A percentile compares a stretch with the other conserved stretches of the same genome.
These are phyloP conservation scores for Zaprionus taronus DNA, from an alignment of 1,140 invertebrate genomes.

Conservation along the genomic window DNA sequence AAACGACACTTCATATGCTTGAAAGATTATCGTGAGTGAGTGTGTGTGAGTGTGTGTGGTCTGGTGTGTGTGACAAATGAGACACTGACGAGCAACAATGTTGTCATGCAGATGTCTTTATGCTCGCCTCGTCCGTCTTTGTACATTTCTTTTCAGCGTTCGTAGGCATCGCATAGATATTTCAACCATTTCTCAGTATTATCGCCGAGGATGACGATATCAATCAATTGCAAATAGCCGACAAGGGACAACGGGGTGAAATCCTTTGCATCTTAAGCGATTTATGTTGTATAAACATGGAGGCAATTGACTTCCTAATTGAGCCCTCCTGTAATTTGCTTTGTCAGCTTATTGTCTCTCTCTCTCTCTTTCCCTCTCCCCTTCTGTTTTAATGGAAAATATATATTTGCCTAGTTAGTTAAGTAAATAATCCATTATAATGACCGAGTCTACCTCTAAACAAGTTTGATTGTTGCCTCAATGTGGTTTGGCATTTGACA, in stretches of 20 bases:
- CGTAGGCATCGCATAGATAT: neutral
- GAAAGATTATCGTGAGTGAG: constrained; percentile 16
- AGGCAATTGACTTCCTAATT: constrained; percentile 60
- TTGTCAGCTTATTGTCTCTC: constrained; percentile 4
- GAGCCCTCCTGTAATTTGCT: constrained; percentile 18
- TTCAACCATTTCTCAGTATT: constrained; percentile 1
- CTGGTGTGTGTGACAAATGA: constrained; percentile 58
- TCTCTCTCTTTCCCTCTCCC: neutral
- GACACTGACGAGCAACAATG: constrained; percentile 68
- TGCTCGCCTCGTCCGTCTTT: constrained; percentile 17
- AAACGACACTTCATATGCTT: constrained; percentile 36
- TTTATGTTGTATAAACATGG: constrained; percentile 42
- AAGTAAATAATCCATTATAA: neutral
- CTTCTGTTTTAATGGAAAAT: neutral
- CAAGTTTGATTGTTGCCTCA: neutral
- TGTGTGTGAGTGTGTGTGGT: constrained; percentile 6
- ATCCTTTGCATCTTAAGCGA: constrained; percentile 48
- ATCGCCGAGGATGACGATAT: constrained; percentile 22
- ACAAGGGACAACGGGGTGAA: constrained; percentile 20
- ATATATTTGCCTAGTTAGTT: neutral
- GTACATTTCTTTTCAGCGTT: neutral
- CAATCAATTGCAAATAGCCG: constrained; percentile 44
- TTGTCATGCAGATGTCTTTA: constrained; percentile 74
- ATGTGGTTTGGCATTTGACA: neutral
- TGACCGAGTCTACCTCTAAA: neutral